Base-by-base conservation (phyloP, 2,113 vertebrate genomes). In the Cottus gobio region DNA sequence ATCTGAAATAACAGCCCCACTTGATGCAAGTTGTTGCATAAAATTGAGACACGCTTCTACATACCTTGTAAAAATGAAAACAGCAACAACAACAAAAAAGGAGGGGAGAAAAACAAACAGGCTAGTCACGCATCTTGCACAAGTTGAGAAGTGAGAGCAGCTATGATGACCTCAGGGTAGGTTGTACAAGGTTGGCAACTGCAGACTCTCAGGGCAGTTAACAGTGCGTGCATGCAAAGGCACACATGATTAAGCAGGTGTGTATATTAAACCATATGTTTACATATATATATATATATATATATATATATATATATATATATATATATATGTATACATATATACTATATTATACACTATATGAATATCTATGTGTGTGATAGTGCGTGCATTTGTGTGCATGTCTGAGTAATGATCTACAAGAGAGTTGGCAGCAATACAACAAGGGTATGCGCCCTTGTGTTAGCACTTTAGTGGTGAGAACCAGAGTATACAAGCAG, bases 21-120 rank as follows among this genome's bases (percentile, higher is more conserved):
- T 77, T 77, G 82, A 89, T 90, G 75, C 76, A 92, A 90, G 84
- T 73, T 78, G 75, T 87, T 93, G 85, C 90, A 89, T 93, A 93
- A 94, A 94, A 91, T 85, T 84, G 88, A 91, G 91, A 90, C 91
- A 93, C 69, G 79, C 88, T 91, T 86, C 82, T 82, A 88, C 89
- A 89, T 93, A 90, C 87, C 90, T 93, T 91, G 90, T 94, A 92
- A 94, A 93, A 93, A 87, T 75, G 68, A 88, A 90, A 91, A 88
- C 78, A 79, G 73, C 75, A 88, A 87, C 26, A 87, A 84, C 75
- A 86, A 80, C n/a, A n/a, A 80, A 71, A 80, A 5, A 75, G 58
- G 24, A 56, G 86, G 85, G 79, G 60, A 64, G 66, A 82, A 89
- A 88, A 90, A 89, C 87, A 91, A 90, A 77, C 61, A 52, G 79